These are phyloP conservation scores for Trigoniulus corallinus DNA, from an alignment of 1,140 invertebrate species.

Conservation along the genomic window DNA sequence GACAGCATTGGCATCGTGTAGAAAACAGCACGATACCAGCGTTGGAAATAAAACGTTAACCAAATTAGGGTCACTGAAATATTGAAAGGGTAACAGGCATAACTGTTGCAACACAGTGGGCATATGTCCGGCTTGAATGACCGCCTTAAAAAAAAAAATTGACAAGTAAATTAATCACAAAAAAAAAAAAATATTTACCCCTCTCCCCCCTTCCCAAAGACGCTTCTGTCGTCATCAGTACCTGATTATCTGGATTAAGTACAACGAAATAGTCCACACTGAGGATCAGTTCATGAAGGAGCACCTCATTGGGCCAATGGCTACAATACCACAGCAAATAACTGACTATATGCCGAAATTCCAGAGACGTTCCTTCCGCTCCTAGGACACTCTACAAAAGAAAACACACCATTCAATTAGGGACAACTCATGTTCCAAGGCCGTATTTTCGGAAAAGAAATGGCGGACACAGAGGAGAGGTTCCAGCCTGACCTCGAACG, in stretches of 20 bases:
- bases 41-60: slow-evolving; percentile 70
- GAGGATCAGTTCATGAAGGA: slow-evolving; percentile 56
- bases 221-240: too few relatives aligned
- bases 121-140: slow-evolving; percentile 59
- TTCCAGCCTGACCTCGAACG: neutral
- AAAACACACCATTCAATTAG: slow-evolving; percentile 7
- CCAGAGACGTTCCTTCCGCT: slow-evolving; percentile 63
- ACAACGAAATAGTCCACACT: slow-evolving; percentile 67
- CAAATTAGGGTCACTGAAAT: slow-evolving; percentile 60
- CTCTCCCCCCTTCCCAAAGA: too few relatives aligned
- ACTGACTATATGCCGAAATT: slow-evolving; percentile 72
- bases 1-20: slow-evolving; percentile 45
- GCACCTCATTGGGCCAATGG: slow-evolving; percentile 26
- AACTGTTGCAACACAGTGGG: slow-evolving; percentile 76
- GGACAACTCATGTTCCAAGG: neutral
- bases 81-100: slow-evolving; percentile 73
- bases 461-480: neutral
- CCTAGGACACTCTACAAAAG: slow-evolving; percentile 57
- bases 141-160: slow-evolving; percentile 36
- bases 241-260: slow-evolving; percentile 64
- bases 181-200: too few relatives aligned
- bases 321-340: slow-evolving; percentile 66
- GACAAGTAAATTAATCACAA: too few relatives aligned
- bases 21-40: slow-evolving; percentile 56
- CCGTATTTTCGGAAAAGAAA: neutral